Conservation (phyloP, 2,797 vertebrate genomes). For the Helarctos malayanus region DNA sequence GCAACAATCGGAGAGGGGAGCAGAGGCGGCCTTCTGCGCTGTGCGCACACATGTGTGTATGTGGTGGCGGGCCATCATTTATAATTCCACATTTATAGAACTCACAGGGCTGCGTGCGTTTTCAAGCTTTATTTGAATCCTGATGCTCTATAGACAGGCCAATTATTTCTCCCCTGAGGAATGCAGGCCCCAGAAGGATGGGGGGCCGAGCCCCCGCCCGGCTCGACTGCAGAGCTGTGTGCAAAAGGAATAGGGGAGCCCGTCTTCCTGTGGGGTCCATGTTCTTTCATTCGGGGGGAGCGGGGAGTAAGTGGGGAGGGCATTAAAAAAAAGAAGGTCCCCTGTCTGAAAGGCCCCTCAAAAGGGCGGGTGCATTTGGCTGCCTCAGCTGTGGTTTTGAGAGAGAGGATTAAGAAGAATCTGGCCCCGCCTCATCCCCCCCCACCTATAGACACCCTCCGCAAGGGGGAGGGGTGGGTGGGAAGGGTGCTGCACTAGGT, state of each 20-base stretch:
- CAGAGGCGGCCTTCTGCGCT: constrained; percentile 58
- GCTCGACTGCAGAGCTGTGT: neutral
- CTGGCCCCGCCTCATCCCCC: neutral
- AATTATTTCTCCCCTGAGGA: constrained; percentile 78
- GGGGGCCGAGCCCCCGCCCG: neutral
- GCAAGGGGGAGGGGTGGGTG: neutral
- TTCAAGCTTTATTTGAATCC: constrained; percentile 81
- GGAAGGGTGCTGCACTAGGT: neutral
- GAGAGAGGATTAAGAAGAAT: constrained; percentile 54
- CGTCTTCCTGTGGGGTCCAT: neutral
- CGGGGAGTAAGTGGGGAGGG: neutral
- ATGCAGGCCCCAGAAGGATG: constrained; percentile 64
- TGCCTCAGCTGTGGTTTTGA: constrained; percentile 40
- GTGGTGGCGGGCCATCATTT: constrained; percentile 59
- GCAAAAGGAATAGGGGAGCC: neutral
- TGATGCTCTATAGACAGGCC: constrained; percentile 74
- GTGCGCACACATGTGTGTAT: neutral
- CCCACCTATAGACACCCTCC: neutral
- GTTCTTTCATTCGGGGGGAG: neutral
- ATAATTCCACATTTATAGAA: constrained; percentile 76
- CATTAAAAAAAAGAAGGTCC: constrained; percentile 14
- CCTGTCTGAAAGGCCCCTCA: constrained; percentile 42
- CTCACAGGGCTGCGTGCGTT: constrained; percentile 59
- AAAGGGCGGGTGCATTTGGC: neutral
- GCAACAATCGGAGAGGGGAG: constrained; percentile 70